phyloP scores from a whole-genome alignment of 2,888 invertebrate genomes.

The Apamea crenata region DNA sequence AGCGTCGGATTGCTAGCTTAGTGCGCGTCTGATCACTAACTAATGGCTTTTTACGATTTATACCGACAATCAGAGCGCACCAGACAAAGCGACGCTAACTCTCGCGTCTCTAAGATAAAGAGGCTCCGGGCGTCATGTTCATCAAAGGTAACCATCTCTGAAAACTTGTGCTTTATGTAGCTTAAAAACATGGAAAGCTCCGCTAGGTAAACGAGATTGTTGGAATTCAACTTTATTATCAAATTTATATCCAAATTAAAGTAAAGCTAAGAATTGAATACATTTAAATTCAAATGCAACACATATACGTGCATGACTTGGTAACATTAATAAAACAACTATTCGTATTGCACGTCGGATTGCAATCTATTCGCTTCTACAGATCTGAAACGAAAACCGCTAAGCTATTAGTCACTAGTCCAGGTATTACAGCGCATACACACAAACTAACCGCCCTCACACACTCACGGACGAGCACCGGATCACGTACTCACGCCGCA shows the following conservation, averaged over 20 bases:
- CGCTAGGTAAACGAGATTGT: not conserved
- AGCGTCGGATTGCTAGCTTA: conserved; percentile 52
- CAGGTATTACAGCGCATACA: conserved; percentile 43
- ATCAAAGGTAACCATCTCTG: not conserved
- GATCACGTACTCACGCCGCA: not conserved
- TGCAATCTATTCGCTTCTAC: conserved; percentile 43
- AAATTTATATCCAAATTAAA: not conserved
- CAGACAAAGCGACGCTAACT: conserved; percentile 19
- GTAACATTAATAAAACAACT: conserved; percentile 24
- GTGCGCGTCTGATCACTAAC: conserved; percentile 52
- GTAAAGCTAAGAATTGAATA: not conserved
- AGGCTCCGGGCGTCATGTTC: not conserved
- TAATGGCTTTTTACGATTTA: conserved; percentile 57
- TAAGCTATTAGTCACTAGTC: conserved; percentile 56
- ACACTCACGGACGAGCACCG: too few species aligned
- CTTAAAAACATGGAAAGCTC: not conserved
- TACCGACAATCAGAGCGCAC: conserved; percentile 14
- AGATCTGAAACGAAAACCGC: conserved; percentile 39
- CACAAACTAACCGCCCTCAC: conserved; percentile 10
- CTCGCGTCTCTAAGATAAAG: conserved; percentile 10
- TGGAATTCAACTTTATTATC: conserved; percentile 1
- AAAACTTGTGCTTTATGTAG: conserved; percentile 8
- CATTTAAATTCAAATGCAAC: conserved; percentile 16
- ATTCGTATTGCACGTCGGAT: conserved; percentile 17
- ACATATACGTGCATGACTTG: not conserved